Evolutionary conservation across 2,797 vertebrate genomes (phyloP), one percentile per base, ranked within the genome.

Genomic region (Orestias chungarensis): DNA sequence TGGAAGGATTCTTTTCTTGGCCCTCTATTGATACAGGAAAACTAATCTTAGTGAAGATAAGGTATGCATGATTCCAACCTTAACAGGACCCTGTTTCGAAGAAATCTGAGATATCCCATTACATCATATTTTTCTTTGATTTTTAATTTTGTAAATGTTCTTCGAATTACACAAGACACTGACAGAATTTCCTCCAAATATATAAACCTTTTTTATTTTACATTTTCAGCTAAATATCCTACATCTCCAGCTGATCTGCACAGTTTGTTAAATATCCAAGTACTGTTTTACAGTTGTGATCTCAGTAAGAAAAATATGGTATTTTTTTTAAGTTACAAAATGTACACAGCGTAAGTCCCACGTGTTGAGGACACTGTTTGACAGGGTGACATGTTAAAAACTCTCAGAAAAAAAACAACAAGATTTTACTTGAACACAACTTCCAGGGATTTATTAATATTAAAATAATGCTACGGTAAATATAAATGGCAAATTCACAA

Each of bases 181-280:
- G 49, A 47, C 50, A 23, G 1, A 0, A 43, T 62, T 86, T 91
- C 75, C 62, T 93, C 90, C 87, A 94, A 94, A 93, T 93, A 94
- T 94, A 94, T 84, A 94, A 93, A 89, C 81, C 74, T 76, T 92
- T n/a, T 92, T 92, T 91, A 93, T 92, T 93, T 90, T 89, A 91
- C 89, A 94, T 80, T 88, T 85, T 83, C 90, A 91, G 90, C 90
- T 93, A 93, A 94, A 92, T 93, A 94, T 93, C 73, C 87, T 88
- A 92, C 92, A 92, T 87, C 90, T 92, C 91, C 92, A 90, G 87
- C 88, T 90, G 72, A 79, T 86, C 90, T 92, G 81, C 87, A 91
- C 87, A 90, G 78, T 88, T 87, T 91, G 90, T 92, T 92, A 92
- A 92, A 93, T 93, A 93, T 78, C 91, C 91, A 94, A 94, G 93